These are phyloP conservation scores for Zaprionus capensis DNA, from an alignment of 1,140 invertebrate species.

Conservation along the genomic window DNA sequence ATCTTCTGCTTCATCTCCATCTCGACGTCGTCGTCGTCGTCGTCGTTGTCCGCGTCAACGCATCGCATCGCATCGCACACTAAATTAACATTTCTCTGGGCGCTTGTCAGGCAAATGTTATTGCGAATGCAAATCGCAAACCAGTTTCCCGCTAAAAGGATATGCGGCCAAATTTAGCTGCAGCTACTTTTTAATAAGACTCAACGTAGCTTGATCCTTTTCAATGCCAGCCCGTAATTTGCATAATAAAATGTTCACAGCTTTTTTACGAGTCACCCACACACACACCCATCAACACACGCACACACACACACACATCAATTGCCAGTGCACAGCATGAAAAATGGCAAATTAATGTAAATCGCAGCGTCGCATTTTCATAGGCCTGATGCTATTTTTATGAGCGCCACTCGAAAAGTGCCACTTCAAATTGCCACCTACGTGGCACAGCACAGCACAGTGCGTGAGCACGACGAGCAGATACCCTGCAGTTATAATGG, in stretches of 20 bases:
- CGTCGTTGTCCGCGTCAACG: slow-evolving; percentile 61
- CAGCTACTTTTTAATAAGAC: slow-evolving; percentile 43
- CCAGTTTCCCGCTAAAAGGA: slow-evolving; percentile 69
- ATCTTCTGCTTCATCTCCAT: slow-evolving; percentile 34
- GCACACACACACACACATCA: slow-evolving; percentile 42
- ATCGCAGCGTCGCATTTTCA: slow-evolving; percentile 63
- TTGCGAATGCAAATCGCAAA: slow-evolving; percentile 74
- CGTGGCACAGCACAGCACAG: neutral
- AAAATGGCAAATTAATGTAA: slow-evolving; percentile 84
- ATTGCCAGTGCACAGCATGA: slow-evolving; percentile 74
- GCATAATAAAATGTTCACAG: slow-evolving; percentile 70
- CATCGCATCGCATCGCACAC: slow-evolving; percentile 69
- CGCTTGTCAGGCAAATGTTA: slow-evolving; percentile 78
- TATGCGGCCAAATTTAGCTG: slow-evolving; percentile 34
- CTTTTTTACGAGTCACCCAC: slow-evolving; percentile 69
- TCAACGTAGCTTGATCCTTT: slow-evolving; percentile 65
- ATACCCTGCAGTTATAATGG: neutral
- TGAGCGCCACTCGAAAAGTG: slow-evolving; percentile 67
- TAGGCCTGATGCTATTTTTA: slow-evolving; percentile 68
- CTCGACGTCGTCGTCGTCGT: slow-evolving; percentile 26
- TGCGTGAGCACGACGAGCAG: neutral
- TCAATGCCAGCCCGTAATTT: slow-evolving; percentile 64
- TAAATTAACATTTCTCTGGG: slow-evolving; percentile 79
- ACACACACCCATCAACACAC: slow-evolving; percentile 19
- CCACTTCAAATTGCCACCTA: slow-evolving; percentile 56